phyloP scores from a whole-genome alignment of 2,888 invertebrate species.

The Pocota personata region DNA sequence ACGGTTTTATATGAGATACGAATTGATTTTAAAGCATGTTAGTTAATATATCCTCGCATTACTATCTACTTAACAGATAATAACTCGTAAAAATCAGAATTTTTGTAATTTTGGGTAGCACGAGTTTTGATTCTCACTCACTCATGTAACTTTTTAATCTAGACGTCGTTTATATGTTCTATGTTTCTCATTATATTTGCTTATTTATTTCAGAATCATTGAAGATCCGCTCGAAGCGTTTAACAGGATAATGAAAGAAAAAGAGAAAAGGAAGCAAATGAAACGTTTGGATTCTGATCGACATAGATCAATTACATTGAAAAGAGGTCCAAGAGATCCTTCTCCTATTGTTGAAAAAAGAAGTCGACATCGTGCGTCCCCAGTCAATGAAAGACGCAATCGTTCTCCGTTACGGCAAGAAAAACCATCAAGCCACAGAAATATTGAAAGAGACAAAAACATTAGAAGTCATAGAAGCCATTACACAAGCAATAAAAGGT shows the following conservation, averaged over 20 bases:
- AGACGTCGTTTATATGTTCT: no score
- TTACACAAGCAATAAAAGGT: constrained; percentile 62
- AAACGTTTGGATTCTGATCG: constrained; percentile 83
- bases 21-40: no score
- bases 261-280: constrained; percentile 85
- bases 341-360: constrained; percentile 71
- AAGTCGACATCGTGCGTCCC: constrained; percentile 78
- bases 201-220: constrained; percentile 85
- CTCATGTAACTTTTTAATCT: no score
- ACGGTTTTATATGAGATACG: no score
- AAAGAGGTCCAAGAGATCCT: constrained; percentile 74
- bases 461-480: constrained; percentile 66
- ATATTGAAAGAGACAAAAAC: constrained; percentile 61
- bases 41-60: no score
- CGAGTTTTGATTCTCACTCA: no score
- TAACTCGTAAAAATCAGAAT: no score
- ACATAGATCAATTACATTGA: constrained; percentile 81
- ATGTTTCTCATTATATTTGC: background rate
- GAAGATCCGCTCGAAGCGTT: constrained; percentile 95
- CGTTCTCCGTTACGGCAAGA: constrained; percentile 78
- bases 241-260: constrained; percentile 92
- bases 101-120: no score
- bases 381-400: constrained; percentile 79
- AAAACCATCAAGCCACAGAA: constrained; percentile 56
- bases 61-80: no score